phyloP scores from a whole-genome alignment of 2,113 vertebrate species.

The Vimba vimba region DNA sequence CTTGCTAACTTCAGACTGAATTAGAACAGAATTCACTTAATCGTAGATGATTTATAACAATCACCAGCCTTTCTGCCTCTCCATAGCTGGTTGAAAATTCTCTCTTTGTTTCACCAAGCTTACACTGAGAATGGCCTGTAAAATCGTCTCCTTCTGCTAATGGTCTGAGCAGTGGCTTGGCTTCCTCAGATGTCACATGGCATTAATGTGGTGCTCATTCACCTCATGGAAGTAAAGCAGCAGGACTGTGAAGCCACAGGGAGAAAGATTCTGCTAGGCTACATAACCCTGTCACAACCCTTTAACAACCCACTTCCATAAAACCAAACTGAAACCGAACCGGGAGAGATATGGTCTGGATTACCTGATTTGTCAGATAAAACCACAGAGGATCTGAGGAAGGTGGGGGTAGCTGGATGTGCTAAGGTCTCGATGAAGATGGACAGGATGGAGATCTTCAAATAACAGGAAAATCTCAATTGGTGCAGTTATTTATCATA shows the following conservation, averaged over 20 bases:
- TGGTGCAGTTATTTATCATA: too few relatives aligned
- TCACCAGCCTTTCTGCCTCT: slow-evolving; percentile 41
- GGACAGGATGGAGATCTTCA: slow-evolving; percentile 65
- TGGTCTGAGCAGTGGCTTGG: background rate
- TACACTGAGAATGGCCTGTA: background rate
- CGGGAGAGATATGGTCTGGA: slow-evolving; percentile 79
- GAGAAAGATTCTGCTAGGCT: slow-evolving; percentile 2
- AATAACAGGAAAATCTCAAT: slow-evolving; percentile 37
- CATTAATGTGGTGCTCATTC: slow-evolving; percentile 18
- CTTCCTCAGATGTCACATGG: slow-evolving; percentile 10
- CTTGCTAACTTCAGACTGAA: slow-evolving; percentile 66
- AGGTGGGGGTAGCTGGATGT: slow-evolving; percentile 49
- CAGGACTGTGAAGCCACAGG: background rate
- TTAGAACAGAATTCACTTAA: slow-evolving; percentile 64
- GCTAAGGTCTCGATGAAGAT: slow-evolving; percentile 69
- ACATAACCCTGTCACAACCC: slow-evolving; percentile 7
- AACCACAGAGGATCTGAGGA: slow-evolving; percentile 58
- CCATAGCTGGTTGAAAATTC: background rate
- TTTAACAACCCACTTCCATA: slow-evolving; percentile 1
- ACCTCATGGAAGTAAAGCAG: background rate
- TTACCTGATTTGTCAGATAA: slow-evolving; percentile 83
- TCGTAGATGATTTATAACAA: slow-evolving; percentile 67
- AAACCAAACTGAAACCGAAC: slow-evolving; percentile 76
- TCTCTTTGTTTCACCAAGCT: background rate
- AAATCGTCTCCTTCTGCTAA: slow-evolving; percentile 14